Evolutionary conservation across 2,888 invertebrate species (phyloP).

Genomic region (Eumacrocentrus americanus): DNA sequence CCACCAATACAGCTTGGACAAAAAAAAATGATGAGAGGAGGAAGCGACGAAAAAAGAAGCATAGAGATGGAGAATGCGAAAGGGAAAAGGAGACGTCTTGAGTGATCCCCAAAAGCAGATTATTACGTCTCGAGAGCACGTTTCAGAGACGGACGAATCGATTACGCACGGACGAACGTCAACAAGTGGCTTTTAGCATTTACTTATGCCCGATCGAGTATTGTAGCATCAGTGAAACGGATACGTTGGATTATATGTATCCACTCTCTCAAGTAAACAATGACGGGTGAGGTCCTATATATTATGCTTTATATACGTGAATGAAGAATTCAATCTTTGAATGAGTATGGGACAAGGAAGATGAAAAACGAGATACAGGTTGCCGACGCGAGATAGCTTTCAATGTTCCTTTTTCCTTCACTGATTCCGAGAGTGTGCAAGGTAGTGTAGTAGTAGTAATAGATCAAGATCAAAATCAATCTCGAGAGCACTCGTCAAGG

Average conservation of each 20-base stretch:
- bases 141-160: constrained; percentile 41
- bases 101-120: constrained; percentile 21
- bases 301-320: not conserved
- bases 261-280: constrained; percentile 4
- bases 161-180: constrained; percentile 55
- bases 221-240: constrained; percentile 12
- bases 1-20: not conserved
- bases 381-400: not conserved
- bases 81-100: not conserved
- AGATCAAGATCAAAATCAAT: constrained; percentile 5
- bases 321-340: not conserved
- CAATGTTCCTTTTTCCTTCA: not conserved
- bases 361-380: not conserved
- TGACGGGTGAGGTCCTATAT: not conserved
- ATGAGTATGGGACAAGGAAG: not conserved
- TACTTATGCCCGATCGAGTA: constrained; percentile 24
- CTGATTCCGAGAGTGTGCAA: constrained; percentile 14
- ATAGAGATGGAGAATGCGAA: not conserved
- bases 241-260: constrained; percentile 17
- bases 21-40: not conserved
- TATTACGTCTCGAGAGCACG: constrained; percentile 12
- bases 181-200: constrained; percentile 56
- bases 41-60: not conserved
- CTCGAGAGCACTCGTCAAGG: constrained; percentile 37
- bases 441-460: constrained; percentile 13